phyloP scores from a whole-genome alignment of 2,888 invertebrate species.

The Mylabris sibirica region DNA sequence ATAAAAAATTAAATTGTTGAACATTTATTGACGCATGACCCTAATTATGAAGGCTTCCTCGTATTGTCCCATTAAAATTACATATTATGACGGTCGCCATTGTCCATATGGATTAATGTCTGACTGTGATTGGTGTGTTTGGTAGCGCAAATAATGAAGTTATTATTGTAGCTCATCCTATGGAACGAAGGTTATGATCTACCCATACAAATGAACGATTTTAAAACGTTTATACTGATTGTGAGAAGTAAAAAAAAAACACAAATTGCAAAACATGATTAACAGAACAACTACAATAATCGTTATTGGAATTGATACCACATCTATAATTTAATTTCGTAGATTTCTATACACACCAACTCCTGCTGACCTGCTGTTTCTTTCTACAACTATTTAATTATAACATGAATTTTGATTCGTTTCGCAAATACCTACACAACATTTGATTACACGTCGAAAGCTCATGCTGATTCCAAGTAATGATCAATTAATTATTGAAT shows the following conservation, averaged over 20 bases:
- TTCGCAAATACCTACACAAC: background rate
- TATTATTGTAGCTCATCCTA: conserved; percentile 48
- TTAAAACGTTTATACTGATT: background rate
- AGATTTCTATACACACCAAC: background rate
- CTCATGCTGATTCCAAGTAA: conserved; percentile 23
- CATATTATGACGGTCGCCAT: conserved; percentile 48
- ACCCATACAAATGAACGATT: conserved; percentile 20
- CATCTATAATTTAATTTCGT: background rate
- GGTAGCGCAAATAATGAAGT: conserved; percentile 53
- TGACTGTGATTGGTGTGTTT: conserved; percentile 45
- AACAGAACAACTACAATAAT: background rate
- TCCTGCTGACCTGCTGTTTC: conserved; percentile 11
- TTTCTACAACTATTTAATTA: background rate
- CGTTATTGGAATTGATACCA: background rate
- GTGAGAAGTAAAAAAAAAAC: conserved; percentile 13
- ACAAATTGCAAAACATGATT: conserved; percentile 7
- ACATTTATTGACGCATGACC: conserved; percentile 47
- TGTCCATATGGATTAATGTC: conserved; percentile 45
- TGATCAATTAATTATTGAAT: conserved; percentile 29
- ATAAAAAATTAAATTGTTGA: background rate
- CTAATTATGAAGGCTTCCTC: conserved; percentile 46
- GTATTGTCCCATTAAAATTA: conserved; percentile 46
- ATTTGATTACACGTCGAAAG: background rate
- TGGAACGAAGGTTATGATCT: conserved; percentile 43
- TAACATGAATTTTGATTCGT: conserved; percentile 2